phyloP scores from a whole-genome alignment of 2,888 invertebrate species.

The Zelleria hepariella region DNA sequence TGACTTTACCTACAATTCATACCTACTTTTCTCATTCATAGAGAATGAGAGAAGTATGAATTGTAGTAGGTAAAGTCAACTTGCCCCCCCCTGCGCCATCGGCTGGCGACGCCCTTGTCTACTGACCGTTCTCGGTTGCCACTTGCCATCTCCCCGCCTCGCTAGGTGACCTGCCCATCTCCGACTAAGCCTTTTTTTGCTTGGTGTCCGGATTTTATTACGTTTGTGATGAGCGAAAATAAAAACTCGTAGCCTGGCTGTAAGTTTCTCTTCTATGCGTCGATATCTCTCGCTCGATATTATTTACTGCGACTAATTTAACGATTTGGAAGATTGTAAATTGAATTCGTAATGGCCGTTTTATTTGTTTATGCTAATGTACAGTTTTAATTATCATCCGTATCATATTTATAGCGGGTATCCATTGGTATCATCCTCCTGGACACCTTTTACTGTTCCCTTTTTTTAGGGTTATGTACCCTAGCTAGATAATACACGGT shows the following conservation, averaged over 20 bases:
- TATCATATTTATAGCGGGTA: conserved; percentile 29
- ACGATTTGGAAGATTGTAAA: conserved; percentile 67
- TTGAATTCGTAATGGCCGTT: conserved; percentile 69
- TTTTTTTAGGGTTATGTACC: neutral
- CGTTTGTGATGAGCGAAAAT: too few relatives aligned
- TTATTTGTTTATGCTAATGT: conserved; percentile 72
- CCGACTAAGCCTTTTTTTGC: too few relatives aligned
- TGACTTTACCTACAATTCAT: too few relatives aligned
- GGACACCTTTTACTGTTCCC: neutral
- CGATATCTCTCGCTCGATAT: conserved; percentile 25
- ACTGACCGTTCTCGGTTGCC: too few relatives aligned
- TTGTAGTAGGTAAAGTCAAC: too few relatives aligned
- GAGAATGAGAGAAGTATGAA: too few relatives aligned
- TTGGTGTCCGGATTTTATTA: neutral
- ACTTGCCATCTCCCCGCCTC: too few relatives aligned
- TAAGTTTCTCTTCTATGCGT: neutral
- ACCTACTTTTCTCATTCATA: too few relatives aligned
- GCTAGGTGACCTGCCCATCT: too few relatives aligned
- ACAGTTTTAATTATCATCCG: conserved; percentile 55
- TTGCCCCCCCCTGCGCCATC: too few relatives aligned
- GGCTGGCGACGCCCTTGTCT: too few relatives aligned
- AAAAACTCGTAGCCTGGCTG: neutral
- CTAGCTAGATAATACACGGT: neutral
- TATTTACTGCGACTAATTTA: conserved; percentile 70
- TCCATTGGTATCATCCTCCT: neutral